Conservation (phyloP, 2,888 invertebrate genomes). For the Abrostola tripartita region DNA sequence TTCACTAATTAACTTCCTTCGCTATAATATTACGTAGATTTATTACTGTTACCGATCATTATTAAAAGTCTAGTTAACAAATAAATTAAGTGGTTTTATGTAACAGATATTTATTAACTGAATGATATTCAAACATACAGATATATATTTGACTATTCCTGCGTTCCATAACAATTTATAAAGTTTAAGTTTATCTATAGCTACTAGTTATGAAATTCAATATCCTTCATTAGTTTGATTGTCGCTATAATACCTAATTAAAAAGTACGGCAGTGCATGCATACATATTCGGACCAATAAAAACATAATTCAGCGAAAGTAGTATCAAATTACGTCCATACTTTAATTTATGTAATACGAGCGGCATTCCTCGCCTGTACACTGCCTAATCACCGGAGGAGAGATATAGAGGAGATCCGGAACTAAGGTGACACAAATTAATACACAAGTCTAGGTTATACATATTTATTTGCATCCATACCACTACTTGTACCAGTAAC, state of each 20-base stretch:
- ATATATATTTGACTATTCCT: too few species aligned
- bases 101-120: background rate
- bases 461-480: constrained; percentile 6
- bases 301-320: background rate
- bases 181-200: too few species aligned
- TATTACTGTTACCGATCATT: background rate
- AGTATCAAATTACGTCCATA: background rate
- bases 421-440: constrained; percentile 7
- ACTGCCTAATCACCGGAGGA: constrained; percentile 15
- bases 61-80: background rate
- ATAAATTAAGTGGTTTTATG: background rate
- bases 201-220: too few species aligned
- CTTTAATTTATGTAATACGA: constrained; percentile 12
- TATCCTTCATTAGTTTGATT: too few species aligned
- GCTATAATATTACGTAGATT: constrained; percentile 1
- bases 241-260: too few species aligned
- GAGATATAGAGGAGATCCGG: constrained; percentile 21
- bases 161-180: too few species aligned
- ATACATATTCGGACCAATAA: background rate
- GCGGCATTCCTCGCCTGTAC: constrained; percentile 6
- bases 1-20: constrained; percentile 40
- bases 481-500: background rate
- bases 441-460: constrained; percentile 5
- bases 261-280: too few species aligned
- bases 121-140: too few species aligned